These are phyloP conservation scores for Bombus picipes DNA, from an alignment of 1,140 invertebrate genomes.

Conservation along the genomic window DNA sequence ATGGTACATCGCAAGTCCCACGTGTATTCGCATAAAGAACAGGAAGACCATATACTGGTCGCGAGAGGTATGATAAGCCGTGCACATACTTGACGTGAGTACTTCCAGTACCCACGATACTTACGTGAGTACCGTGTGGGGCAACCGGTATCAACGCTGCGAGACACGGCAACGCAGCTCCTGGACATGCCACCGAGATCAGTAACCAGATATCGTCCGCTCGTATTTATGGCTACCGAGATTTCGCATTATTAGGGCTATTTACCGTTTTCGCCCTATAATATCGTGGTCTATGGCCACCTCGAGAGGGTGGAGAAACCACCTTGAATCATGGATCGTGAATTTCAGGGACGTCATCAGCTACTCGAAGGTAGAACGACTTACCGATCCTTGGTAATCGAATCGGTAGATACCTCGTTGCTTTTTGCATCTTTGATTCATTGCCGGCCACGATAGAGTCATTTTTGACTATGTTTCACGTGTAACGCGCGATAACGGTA, in stretches of 20 bases:
- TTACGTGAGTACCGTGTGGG: constrained; percentile 57
- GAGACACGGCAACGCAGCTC: constrained; percentile 79
- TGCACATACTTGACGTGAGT: constrained; percentile 72
- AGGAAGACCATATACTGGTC: constrained; percentile 66
- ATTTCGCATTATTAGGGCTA: constrained; percentile 81
- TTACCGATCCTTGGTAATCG: not conserved
- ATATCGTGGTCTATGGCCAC: constrained; percentile 66
- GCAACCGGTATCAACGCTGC: constrained; percentile 75
- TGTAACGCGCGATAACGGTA: not conserved
- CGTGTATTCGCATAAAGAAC: constrained; percentile 58
- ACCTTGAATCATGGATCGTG: constrained; percentile 57
- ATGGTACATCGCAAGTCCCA: constrained; percentile 29
- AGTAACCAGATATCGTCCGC: constrained; percentile 70
- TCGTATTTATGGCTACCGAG: constrained; percentile 79
- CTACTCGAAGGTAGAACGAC: not conserved
- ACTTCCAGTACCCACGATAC: constrained; percentile 62
- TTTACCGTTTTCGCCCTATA: constrained; percentile 77
- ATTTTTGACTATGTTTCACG: not conserved
- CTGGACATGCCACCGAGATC: constrained; percentile 80
- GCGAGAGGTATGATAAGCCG: constrained; percentile 61
- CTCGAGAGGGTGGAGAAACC: constrained; percentile 42
- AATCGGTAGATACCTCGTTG: not conserved
- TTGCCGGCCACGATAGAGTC: not conserved
- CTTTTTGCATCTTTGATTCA: not conserved
- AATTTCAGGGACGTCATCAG: constrained; percentile 52